Base-by-base conservation (phyloP, 2,888 invertebrate species). In the Agonopterix subpropinquella region DNA sequence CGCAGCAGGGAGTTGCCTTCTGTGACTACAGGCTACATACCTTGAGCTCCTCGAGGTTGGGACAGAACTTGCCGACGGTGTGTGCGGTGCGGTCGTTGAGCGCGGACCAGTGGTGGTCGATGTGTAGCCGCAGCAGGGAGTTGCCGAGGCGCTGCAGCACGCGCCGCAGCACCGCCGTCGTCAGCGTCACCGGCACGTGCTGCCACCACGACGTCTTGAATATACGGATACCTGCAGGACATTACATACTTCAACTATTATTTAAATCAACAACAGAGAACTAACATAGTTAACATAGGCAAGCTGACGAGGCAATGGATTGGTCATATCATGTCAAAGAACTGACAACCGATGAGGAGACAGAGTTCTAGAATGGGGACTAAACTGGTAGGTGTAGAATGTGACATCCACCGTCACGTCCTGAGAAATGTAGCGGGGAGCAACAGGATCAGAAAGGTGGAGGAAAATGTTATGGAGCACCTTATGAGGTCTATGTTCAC, bases 41-140 rank as follows among this genome's bases (percentile, higher is more conserved):
- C 73, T 90, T 85, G 41, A 91, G 73, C 52, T 78, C 84, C 53
- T 89, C 89, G 1, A 91, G 78, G 65, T 89, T 82, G 8, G 90
- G 90, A 56, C 91, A 91, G 65, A 89, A 86, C 78, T 89, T 90
- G 60, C 89, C 89, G 50, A 91, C 73, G 10, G 89, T 81, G 57
- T 89, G 89, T 39, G 90, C 78, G 13, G 90, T 89, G 61, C 90
- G 89, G 63, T 85, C 82, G 61, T 88, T 84, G 55, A 91, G 80
- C 45, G 79, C 71, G 41, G 84, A 80, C 65, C 80, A 80, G 61
- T 76, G 70, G 59, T 84, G 78, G 62, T 90, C 89, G 51, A 91
- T 80, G 65, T 90, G 85, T 54, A 91, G 77, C 1, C 82, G 78
- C 49, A 68, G 62, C 35, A 91, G 73, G 51, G 80, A 74, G 37